phyloP scores from a whole-genome alignment of 2,113 vertebrate species.

The Cathartes aura region DNA sequence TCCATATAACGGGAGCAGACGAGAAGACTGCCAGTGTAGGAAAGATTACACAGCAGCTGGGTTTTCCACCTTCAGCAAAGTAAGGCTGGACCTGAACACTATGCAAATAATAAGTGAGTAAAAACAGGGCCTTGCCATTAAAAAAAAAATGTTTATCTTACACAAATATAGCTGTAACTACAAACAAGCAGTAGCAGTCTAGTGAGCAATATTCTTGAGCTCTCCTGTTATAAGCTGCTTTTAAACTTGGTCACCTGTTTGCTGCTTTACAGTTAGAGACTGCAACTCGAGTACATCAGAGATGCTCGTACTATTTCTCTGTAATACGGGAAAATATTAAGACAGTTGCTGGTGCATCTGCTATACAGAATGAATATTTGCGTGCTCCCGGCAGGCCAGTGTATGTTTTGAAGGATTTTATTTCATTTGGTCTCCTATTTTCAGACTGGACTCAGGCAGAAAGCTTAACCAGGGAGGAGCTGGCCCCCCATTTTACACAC shows the following conservation, averaged over 20 bases:
- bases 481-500: not conserved
- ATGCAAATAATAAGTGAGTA: slow-evolving; percentile 96
- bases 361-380: not conserved
- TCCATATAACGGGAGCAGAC: slow-evolving; percentile 88
- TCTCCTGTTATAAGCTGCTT: not conserved
- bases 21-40: slow-evolving; percentile 90
- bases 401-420: not conserved
- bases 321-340: not conserved
- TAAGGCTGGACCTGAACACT: slow-evolving; percentile 88
- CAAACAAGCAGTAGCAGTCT: not conserved
- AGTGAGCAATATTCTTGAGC: not conserved
- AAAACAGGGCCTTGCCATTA: slow-evolving; percentile 27
- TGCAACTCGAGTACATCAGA: not conserved
- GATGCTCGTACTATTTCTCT: not conserved
- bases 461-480: not conserved
- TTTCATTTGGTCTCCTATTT: not conserved
- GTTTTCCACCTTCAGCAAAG: slow-evolving; percentile 91
- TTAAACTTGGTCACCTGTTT: not conserved
- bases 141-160: not conserved
- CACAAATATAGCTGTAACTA: slow-evolving; percentile 5
- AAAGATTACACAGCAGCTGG: slow-evolving; percentile 92
- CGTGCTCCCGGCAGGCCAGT: not conserved
- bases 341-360: not conserved
- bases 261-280: not conserved
- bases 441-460: not conserved